Evolutionary conservation across 2,113 vertebrate species (phyloP), one percentile per base, ranked within the genome.

Genomic region (Platysteira castanea): DNA sequence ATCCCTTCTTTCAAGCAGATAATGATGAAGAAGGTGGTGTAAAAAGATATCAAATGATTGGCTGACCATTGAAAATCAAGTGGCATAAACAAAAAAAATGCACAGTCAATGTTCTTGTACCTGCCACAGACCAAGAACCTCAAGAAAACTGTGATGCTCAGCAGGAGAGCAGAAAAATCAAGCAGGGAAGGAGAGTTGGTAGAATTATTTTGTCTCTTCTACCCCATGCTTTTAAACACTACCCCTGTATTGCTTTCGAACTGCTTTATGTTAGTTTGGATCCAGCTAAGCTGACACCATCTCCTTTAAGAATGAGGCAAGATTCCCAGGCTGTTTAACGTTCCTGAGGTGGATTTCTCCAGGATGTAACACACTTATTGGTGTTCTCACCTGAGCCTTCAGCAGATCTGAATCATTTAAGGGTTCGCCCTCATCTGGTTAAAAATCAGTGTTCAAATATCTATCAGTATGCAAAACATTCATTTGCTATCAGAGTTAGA

Each of bases 381-480:
- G 50, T 80, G 70, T 84, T 97, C 96, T 97, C 96, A 93, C 94
- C 95, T 94, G 95, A 98, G 93, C 87, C 97, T 97, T 96, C 87
- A 87, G 83, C 87, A 97, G 87, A 97, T 97, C 83, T 77, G 90
- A 97, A 92, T 93, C 95, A 88, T 97, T 97, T 91, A 97, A 97
- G 87, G 74, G 91, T 96, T 96, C 89, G 90, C 64, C 92, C 94
- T 97, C 88, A 86, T 97, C 96, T 96, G 84, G 35, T 95, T 97
- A 97, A 98, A 97, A 98, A 97, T 95, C 96, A 97, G 89, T 94
- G 83, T 97, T 95, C 94, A 96, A 98, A 95, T 98, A 97, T 98
- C 95, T 97, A 97, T 98, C 97, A 98, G 96, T 96, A 98, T 98
- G 98, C 97, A 97, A 96, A 96, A 88, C 96, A 93, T 94, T 96